These are phyloP conservation scores for Megalurothrips usitatus DNA, from an alignment of 2,888 invertebrate genomes.

Conservation along the genomic window DNA sequence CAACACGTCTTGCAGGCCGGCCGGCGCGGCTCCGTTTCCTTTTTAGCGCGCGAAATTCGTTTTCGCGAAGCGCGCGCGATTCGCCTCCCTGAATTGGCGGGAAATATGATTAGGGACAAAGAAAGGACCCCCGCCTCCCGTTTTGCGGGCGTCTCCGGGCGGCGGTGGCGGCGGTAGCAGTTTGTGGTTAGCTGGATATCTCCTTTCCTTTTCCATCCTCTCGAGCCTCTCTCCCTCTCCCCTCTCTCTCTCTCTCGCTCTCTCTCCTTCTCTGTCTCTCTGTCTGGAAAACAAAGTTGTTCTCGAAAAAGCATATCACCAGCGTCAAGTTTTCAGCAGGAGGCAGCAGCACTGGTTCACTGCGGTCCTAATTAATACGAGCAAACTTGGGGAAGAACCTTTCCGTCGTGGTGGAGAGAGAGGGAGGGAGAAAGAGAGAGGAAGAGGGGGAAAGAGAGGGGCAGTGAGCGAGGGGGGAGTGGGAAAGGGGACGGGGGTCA, in stretches of 20 bases:
- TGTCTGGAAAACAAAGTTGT: background rate
- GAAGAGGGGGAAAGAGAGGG: slow-evolving; percentile 31
- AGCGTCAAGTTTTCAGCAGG: background rate
- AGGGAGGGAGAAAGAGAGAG: slow-evolving; percentile 15
- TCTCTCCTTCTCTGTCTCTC: slow-evolving; percentile 13
- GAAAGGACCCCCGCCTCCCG: too few relatives aligned
- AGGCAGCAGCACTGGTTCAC: background rate
- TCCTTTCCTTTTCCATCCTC: background rate
- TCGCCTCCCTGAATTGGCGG: too few relatives aligned
- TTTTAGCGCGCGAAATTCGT: too few relatives aligned
- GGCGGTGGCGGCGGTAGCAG: too few relatives aligned
- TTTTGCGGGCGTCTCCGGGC: too few relatives aligned
- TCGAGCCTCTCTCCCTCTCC: background rate
- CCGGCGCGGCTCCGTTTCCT: too few relatives aligned
- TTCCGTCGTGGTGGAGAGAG: slow-evolving; percentile 21
- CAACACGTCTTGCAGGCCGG: too few relatives aligned
- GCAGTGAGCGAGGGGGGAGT: slow-evolving; percentile 34
- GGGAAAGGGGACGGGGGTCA: slow-evolving; percentile 37
- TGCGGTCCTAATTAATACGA: background rate
- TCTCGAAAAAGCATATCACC: slow-evolving; percentile 29
- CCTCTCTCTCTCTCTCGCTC: slow-evolving; percentile 15
- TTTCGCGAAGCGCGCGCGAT: too few relatives aligned
- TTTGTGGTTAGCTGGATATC: too few relatives aligned
- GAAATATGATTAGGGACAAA: too few relatives aligned
- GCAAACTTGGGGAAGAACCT: background rate